Base-by-base conservation (phyloP, 1,140 invertebrate genomes). In the Pogonomyrmex barbatus region DNA sequence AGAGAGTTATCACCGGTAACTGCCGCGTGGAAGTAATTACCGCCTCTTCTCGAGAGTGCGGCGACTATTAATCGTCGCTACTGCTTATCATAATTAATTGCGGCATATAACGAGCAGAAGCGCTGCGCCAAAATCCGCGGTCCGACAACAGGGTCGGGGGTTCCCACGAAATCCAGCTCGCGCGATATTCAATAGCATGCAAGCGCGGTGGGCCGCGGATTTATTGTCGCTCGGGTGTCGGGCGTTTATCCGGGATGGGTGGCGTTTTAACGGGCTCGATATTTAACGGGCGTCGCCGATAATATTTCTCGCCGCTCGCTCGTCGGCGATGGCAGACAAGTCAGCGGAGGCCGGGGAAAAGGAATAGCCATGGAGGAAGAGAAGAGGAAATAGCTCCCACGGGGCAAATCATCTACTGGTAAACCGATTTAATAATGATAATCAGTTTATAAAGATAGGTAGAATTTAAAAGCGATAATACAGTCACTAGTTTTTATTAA, bases 11-110 rank as follows among this genome's bases (percentile, higher is more conserved):
- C 56, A 36, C n/a, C 58, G 81, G 45, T 81, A 88, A 60, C 77
- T 67, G 36, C 67, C 60, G 82, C 33, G 76, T 52, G 83, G 45
- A 89, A 89, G 71, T 89, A 89, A 89, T 86, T 89, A 89, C 76
- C 79, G 79, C 42, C 50, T 73, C 47, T 73, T 62, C 73, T 89
- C 73, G 63, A 45, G 50, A 76, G 67, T 47, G 45, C 50, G 45
- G 14, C 42, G 45, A 68, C 70, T 65, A 89, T 89, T 86, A 89
- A 89, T 89, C 88, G 75, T 36, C 45, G 83, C 36, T 36, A 39
- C 54, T 86, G 87, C 83, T 89, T 89, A 89, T 89, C 84, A 82
- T 78, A 88, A 89, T 89, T 89, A 89, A 82, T 89, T 79, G 65
- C 76, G 24, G 68, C 50, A 10, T 54, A 87, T 71, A 79, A 65